These are phyloP conservation scores for Poecilus cupreus DNA, from an alignment of 2,888 invertebrate species.

Conservation along the genomic window DNA sequence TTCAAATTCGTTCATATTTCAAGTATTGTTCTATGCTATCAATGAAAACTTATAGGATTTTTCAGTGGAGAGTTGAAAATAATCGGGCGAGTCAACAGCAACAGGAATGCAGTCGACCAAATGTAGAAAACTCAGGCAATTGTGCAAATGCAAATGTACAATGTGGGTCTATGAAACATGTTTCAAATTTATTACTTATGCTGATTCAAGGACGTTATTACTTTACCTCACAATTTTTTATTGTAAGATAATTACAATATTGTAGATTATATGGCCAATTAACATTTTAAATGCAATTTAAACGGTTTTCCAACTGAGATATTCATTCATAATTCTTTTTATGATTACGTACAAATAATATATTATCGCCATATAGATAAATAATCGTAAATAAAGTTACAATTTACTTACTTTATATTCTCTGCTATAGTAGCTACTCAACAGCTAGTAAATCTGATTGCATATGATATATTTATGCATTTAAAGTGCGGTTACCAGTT, in stretches of 20 bases:
- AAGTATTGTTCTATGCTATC: no score
- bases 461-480: no score
- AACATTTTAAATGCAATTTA: constrained; percentile 18
- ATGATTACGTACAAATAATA: constrained; percentile 8
- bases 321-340: constrained; percentile 21
- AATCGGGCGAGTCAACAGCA: constrained; percentile 3
- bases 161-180: constrained; percentile 40
- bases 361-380: background rate
- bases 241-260: background rate
- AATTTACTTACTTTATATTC: no score
- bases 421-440: no score
- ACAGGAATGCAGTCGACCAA: constrained; percentile 25
- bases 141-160: constrained; percentile 33
- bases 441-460: no score
- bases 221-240: background rate
- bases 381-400: background rate
- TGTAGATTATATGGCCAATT: constrained; percentile 25
- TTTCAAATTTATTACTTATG: constrained; percentile 36
- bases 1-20: no score
- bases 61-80: background rate
- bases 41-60: no score
- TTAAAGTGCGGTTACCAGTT: no score
- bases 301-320: background rate
- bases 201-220: constrained; percentile 22
- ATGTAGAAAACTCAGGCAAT: constrained; percentile 19